A percentile compares a stretch with the other conserved stretches of the same genome.
Conservation (phyloP, 2,888 invertebrate species). For the Diabrotica balteata region DNA sequence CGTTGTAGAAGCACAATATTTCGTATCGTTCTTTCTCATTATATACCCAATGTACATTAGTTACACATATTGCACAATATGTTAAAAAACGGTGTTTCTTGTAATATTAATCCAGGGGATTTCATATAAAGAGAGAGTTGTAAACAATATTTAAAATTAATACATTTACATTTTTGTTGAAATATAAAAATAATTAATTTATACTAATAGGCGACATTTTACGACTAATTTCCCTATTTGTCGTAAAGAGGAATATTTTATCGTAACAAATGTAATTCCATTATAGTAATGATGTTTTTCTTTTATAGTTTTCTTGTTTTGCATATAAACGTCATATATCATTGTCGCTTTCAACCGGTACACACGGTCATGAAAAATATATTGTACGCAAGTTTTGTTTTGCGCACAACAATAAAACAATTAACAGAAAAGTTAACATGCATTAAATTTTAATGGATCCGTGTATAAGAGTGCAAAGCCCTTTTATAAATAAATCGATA, state of each 20-base stretch:
- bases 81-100: too few species aligned
- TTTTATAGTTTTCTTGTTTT: constrained; percentile 12
- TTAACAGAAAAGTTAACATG: constrained; percentile 25
- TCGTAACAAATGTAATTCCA: constrained; percentile 16
- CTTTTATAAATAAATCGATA: constrained; percentile 20
- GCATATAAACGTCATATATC: constrained; percentile 7
- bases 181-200: too few species aligned
- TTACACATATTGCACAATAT: too few species aligned
- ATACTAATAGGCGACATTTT: too few species aligned
- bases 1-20: too few species aligned
- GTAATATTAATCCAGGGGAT: too few species aligned
- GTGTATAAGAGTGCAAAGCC: constrained; percentile 12
- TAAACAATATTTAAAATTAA: too few species aligned
- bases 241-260: not conserved
- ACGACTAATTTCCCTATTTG: too few species aligned
- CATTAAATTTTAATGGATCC: constrained; percentile 20
- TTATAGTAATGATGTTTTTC: constrained; percentile 17
- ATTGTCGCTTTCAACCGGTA: not conserved
- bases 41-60: too few species aligned
- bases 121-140: too few species aligned
- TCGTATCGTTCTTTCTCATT: too few species aligned
- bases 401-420: constrained; percentile 24
- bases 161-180: too few species aligned
- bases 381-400: constrained; percentile 1
- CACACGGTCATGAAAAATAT: constrained; percentile 16